Percentiles rank a stretch among this genome's conserved stretches.
Conservation (phyloP, 1,140 invertebrate species). For the Eurosta solidaginis region DNA sequence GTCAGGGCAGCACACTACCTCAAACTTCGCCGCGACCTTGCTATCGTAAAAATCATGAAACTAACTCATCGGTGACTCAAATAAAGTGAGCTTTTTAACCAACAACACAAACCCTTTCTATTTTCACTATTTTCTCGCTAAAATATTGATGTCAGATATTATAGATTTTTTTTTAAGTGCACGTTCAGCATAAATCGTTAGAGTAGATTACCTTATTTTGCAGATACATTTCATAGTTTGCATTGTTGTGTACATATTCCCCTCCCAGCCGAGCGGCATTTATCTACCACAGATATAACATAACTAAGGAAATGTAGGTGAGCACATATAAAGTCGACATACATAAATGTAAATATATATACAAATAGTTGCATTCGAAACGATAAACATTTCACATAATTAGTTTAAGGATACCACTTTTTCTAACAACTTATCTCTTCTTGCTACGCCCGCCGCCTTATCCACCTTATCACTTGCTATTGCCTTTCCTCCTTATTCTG, state of each 20-base stretch:
- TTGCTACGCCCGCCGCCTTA: background rate
- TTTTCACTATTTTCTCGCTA: too few species aligned
- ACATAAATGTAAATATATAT: too few species aligned
- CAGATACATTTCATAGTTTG: background rate
- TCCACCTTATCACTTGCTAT: background rate
- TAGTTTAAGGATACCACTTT: conserved; percentile 13
- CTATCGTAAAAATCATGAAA: too few species aligned
- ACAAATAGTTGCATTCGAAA: conserved; percentile 9
- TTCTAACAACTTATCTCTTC: background rate
- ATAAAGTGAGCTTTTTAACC: too few species aligned
- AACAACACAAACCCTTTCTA: too few species aligned
- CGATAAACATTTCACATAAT: conserved; percentile 26
- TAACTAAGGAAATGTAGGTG: conserved; percentile 10
- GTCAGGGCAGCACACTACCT: too few species aligned
- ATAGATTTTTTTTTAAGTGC: too few species aligned
- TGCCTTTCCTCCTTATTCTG: background rate
- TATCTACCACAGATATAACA: background rate
- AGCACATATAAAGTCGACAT: background rate
- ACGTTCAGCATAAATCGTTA: background rate
- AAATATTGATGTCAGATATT: too few species aligned
- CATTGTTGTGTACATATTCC: background rate
- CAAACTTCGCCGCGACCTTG: too few species aligned
- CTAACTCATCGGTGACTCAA: too few species aligned
- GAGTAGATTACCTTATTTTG: background rate
- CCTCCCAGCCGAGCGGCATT: background rate